Evolutionary conservation across 2,113 vertebrate species (phyloP).

Genomic region (Haemorhous mexicanus): DNA sequence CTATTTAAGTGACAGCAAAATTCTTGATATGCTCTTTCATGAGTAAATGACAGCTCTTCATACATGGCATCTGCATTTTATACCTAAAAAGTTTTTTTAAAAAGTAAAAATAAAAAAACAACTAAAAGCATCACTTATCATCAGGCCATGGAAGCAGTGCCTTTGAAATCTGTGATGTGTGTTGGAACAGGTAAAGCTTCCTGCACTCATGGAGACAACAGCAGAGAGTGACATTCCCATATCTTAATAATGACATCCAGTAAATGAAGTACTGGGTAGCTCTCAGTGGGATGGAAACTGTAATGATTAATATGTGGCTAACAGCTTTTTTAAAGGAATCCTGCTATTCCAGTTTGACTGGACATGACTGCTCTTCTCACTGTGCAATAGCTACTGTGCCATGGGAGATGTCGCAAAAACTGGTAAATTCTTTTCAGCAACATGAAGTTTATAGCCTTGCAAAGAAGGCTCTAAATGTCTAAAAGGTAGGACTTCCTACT

Average conservation of each 20-base stretch:
- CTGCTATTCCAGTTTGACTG: background rate
- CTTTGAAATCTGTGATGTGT: background rate
- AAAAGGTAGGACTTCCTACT: background rate
- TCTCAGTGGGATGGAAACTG: background rate
- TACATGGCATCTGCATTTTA: background rate
- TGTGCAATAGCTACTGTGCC: background rate
- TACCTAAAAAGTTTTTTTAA: background rate
- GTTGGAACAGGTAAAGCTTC: background rate
- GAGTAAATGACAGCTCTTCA: background rate
- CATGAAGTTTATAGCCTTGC: background rate
- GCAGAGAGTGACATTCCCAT: background rate
- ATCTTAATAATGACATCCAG: background rate
- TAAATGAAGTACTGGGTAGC: background rate
- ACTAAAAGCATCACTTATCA: fast-evolving
- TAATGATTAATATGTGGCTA: background rate
- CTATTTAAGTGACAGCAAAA: background rate
- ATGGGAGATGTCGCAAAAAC: background rate
- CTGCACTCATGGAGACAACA: background rate
- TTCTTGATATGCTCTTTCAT: background rate
- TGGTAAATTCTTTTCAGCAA: background rate
- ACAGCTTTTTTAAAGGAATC: background rate
- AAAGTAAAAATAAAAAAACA: background rate
- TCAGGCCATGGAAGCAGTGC: background rate
- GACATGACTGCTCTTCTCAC: background rate
- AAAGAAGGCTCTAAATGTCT: background rate